Conservation (phyloP, 2,888 invertebrate species). For the Diadegma fenestrale region DNA sequence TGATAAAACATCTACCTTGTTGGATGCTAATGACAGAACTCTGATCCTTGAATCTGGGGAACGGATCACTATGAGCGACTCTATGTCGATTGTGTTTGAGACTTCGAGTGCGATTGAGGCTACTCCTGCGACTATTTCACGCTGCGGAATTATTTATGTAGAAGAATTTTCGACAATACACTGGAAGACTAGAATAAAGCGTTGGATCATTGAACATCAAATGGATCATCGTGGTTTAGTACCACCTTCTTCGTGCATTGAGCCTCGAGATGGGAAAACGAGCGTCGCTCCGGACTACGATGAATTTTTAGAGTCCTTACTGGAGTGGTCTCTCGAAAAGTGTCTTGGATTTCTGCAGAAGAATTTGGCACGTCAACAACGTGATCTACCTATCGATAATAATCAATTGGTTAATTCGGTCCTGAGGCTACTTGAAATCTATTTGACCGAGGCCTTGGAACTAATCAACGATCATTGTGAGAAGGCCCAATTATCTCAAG, state of each 20-base stretch:
- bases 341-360: slow-evolving; percentile 86
- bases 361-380: slow-evolving; percentile 82
- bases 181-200: slow-evolving; percentile 86
- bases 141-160: slow-evolving; percentile 88
- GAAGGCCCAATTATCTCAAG: slow-evolving; percentile 1
- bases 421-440: slow-evolving; percentile 81
- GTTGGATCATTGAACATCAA: slow-evolving; percentile 61
- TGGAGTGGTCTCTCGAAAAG: slow-evolving; percentile 87
- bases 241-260: neutral
- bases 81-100: slow-evolving; percentile 87
- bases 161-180: slow-evolving; percentile 85
- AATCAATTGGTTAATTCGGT: slow-evolving; percentile 82
- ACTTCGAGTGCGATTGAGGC: slow-evolving; percentile 86
- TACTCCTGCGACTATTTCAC: slow-evolving; percentile 87
- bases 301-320: slow-evolving; percentile 79
- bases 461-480: slow-evolving; percentile 50
- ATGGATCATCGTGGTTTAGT: neutral
- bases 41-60: slow-evolving; percentile 87
- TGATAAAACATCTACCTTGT: slow-evolving; percentile 87
- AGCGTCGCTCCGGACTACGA: slow-evolving; percentile 69
- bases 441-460: slow-evolving; percentile 79
- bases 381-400: slow-evolving; percentile 73
- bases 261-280: neutral
- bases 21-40: slow-evolving; percentile 86
- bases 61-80: slow-evolving; percentile 86